Evolutionary conservation across 2,113 vertebrate species (phyloP).

Genomic region (Corythornis madagascariensis): DNA sequence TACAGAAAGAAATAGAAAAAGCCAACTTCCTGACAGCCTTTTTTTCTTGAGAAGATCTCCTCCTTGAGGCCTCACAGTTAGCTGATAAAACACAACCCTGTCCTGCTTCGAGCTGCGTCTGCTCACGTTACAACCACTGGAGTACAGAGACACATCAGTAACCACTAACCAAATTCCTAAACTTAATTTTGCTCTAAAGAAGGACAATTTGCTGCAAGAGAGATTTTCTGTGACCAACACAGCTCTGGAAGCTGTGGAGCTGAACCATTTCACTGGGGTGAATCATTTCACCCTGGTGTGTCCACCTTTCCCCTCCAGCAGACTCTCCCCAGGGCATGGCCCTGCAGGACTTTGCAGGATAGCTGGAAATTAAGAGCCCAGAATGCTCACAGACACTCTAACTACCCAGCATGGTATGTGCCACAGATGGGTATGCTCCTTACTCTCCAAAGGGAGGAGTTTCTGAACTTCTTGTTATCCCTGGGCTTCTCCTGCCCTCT

Average conservation of each 20-base stretch:
- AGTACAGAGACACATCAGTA: not conserved
- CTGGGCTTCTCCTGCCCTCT: not conserved
- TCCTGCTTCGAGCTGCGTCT: not conserved
- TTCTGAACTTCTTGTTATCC: not conserved
- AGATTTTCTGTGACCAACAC: not conserved
- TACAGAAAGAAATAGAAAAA: not conserved
- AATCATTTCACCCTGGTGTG: accelerated
- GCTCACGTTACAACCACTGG: accelerated
- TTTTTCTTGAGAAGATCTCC: not conserved
- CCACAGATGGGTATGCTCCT: accelerated
- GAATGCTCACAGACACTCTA: not conserved
- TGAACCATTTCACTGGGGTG: not conserved
- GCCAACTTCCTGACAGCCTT: not conserved
- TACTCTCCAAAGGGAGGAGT: not conserved
- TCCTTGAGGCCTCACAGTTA: not conserved
- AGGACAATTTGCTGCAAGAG: not conserved
- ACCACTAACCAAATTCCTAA: not conserved
- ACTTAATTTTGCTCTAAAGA: not conserved
- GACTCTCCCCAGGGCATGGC: not conserved
- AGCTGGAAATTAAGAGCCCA: not conserved
- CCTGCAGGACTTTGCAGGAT: too few relatives aligned
- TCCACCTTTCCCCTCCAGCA: not conserved
- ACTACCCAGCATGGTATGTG: accelerated
- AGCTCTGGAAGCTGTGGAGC: not conserved
- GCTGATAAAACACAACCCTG: not conserved